phyloP scores from a whole-genome alignment of 2,888 invertebrate species.

The Rugalucina vietnamica region DNA sequence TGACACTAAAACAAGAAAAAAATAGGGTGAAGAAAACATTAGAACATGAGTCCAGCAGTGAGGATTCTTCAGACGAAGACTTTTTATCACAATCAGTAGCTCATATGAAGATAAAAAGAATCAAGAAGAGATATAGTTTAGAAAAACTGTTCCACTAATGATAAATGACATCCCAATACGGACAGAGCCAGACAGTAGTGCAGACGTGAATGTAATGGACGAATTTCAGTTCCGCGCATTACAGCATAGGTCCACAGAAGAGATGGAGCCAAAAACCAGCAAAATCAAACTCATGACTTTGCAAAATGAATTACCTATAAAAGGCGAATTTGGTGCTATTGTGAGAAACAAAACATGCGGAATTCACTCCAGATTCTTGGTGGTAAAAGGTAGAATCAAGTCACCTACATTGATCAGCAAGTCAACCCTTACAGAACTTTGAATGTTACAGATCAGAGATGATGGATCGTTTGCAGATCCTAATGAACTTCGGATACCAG shows the following conservation, averaged over 20 bases:
- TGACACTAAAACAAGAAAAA: background rate
- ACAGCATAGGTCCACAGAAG: background rate
- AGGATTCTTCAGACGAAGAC: background rate
- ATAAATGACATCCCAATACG: background rate
- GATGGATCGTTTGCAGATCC: background rate
- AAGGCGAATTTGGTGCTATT: background rate
- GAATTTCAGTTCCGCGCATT: background rate
- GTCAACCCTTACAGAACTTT: background rate
- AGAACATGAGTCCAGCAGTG: background rate
- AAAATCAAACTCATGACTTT: background rate
- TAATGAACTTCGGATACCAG: background rate
- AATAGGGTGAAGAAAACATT: background rate
- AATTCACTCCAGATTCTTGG: background rate
- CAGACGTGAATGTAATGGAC: background rate
- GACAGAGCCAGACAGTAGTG: background rate
- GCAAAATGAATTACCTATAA: background rate
- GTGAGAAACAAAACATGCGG: background rate
- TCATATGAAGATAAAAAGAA: background rate
- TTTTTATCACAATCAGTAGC: background rate
- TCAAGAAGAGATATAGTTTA: background rate
- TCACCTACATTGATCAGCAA: background rate
- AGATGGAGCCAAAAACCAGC: background rate
- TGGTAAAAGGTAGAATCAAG: background rate
- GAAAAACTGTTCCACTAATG: background rate
- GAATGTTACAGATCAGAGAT: background rate